phyloP scores from a whole-genome alignment of 23 tunicate genomes.

The Ascidia mentula region DNA sequence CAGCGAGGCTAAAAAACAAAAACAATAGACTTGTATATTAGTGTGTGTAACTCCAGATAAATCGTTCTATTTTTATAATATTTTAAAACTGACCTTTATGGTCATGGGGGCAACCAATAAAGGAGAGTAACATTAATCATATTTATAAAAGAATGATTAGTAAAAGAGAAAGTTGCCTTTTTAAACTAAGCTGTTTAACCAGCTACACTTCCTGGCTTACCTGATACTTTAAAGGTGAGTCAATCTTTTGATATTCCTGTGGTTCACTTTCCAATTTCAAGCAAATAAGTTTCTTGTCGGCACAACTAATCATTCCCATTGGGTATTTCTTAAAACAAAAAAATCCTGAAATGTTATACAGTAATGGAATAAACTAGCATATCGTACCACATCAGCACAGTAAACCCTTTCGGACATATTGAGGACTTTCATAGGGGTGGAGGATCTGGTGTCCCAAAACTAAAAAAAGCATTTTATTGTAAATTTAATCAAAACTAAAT shows the following conservation, averaged over 20 bases:
- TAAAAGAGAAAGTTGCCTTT: no score
- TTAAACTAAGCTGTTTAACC: no score
- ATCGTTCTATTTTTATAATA: no score
- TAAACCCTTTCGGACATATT: constrained; percentile 75
- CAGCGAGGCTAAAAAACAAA: constrained; percentile 74
- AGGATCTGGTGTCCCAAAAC: constrained; percentile 91
- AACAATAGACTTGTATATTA: background rate
- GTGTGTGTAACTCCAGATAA: background rate
- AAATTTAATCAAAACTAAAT: background rate
- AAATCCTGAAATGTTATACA: no score
- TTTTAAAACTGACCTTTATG: no score
- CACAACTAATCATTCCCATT: constrained; percentile 96
- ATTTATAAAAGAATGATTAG: no score
- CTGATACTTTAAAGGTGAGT: constrained; percentile 89
- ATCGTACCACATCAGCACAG: constrained; percentile 88
- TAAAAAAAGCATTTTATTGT: background rate
- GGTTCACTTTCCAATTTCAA: constrained; percentile 86
- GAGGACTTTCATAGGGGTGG: constrained; percentile 75
- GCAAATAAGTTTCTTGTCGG: constrained; percentile 80
- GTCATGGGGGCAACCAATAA: no score
- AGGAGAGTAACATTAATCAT: no score
- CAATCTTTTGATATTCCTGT: constrained; percentile 70
- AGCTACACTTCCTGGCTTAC: constrained; percentile 19
- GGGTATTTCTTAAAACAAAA: constrained; percentile 50
- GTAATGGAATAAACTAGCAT: no score